These are phyloP conservation scores for Danio tinwini DNA, from an alignment of 2,797 vertebrate species.

Conservation along the genomic window DNA sequence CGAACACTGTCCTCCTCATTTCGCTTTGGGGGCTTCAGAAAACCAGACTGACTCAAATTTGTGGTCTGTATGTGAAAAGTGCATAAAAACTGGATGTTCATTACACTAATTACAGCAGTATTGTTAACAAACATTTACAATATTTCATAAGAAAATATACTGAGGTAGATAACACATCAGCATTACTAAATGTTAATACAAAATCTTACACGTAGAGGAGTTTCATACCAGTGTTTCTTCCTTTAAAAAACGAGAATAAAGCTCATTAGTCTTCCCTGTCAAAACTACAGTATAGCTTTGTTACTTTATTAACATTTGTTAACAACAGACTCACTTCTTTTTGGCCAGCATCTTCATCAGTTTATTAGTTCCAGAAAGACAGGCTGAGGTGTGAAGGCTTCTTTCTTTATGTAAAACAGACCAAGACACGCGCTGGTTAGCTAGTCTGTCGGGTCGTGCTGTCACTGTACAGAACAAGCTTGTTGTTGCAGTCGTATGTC, in stretches of 20 bases:
- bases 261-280: background rate
- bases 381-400: constrained; percentile 51
- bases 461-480: background rate
- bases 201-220: constrained; percentile 59
- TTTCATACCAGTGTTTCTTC: constrained; percentile 85
- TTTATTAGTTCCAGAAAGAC: constrained; percentile 44
- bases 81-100: background rate
- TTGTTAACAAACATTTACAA: too few relatives aligned
- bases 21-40: constrained; percentile 59
- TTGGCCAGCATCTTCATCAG: constrained; percentile 59
- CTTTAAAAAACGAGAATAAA: constrained; percentile 61
- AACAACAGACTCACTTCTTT: constrained; percentile 58
- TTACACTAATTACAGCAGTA: too few relatives aligned
- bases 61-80: constrained; percentile 35
- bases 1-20: constrained; percentile 75
- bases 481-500: background rate
- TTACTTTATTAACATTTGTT: background rate
- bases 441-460: background rate
- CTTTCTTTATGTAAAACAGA: background rate
- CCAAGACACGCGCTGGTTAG: background rate
- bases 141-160: background rate
- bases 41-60: constrained; percentile 51
- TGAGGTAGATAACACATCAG: background rate
- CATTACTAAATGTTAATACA: background rate
- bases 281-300: background rate